Conservation (phyloP, 2,113 vertebrate genomes). For the Silurus meridionalis region DNA sequence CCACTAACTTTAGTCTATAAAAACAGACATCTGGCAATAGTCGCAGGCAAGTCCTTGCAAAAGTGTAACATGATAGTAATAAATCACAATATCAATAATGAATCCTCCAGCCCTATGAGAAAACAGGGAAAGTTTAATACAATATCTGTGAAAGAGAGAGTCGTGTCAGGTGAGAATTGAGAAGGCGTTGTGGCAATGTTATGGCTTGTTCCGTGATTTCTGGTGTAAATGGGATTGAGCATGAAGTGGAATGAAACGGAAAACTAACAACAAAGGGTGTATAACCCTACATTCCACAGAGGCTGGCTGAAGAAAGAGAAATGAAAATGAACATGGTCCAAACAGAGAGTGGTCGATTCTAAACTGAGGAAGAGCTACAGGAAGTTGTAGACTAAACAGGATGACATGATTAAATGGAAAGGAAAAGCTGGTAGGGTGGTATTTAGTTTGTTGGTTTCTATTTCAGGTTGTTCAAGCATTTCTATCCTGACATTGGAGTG, state of each 20-base stretch:
- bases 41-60: background rate
- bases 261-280: background rate
- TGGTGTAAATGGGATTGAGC: background rate
- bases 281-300: background rate
- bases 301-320: background rate
- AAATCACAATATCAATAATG: background rate
- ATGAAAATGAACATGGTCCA: background rate
- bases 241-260: background rate
- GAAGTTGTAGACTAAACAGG: background rate
- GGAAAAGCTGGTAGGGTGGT: background rate
- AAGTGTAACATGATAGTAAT: background rate
- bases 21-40: background rate
- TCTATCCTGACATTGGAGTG: background rate
- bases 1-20: background rate
- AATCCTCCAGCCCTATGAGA: background rate
- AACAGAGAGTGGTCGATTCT: background rate
- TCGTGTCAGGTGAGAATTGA: background rate
- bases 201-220: too few relatives aligned
- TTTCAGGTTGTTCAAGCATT: background rate
- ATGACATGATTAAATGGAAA: background rate
- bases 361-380: background rate
- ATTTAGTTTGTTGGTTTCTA: too few relatives aligned
- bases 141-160: background rate
- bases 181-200: background rate
- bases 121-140: background rate